Evolutionary conservation across 2,797 vertebrate genomes (phyloP).

Genomic region (Perodicticus potto): DNA sequence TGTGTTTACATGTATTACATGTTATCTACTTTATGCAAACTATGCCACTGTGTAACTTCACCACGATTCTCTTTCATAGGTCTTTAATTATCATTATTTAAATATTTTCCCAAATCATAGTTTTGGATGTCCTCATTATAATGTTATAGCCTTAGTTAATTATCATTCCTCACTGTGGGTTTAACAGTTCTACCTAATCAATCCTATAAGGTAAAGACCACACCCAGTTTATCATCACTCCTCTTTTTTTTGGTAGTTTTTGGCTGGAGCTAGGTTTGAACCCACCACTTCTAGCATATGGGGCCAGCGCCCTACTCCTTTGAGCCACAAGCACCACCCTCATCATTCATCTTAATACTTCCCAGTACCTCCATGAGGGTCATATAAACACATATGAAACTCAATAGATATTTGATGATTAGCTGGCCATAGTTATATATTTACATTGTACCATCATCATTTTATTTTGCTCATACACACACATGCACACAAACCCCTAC

Average conservation of each 20-base stretch:
- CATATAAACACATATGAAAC: neutral
- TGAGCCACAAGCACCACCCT: too few species aligned
- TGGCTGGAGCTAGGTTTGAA: too few species aligned
- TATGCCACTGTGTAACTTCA: neutral
- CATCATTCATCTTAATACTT: neutral
- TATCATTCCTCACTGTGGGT: neutral
- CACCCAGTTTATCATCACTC: neutral
- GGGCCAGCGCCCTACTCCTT: too few species aligned
- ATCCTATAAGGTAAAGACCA: neutral
- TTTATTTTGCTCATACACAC: neutral
- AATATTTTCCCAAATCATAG: neutral
- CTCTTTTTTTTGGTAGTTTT: too few species aligned
- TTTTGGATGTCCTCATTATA: neutral
- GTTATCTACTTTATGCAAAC: neutral
- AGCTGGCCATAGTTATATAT: neutral
- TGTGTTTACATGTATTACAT: neutral
- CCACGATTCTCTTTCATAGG: neutral
- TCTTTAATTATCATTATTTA: conserved; percentile 27
- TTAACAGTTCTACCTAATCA: neutral
- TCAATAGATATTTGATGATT: neutral
- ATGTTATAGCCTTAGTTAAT: neutral
- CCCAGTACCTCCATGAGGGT: neutral
- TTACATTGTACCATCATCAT: neutral
- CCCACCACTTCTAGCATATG: too few species aligned
- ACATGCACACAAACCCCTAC: neutral